Base-by-base conservation (phyloP, 2,888 invertebrate species). In the Choristoneura rosaceana region DNA sequence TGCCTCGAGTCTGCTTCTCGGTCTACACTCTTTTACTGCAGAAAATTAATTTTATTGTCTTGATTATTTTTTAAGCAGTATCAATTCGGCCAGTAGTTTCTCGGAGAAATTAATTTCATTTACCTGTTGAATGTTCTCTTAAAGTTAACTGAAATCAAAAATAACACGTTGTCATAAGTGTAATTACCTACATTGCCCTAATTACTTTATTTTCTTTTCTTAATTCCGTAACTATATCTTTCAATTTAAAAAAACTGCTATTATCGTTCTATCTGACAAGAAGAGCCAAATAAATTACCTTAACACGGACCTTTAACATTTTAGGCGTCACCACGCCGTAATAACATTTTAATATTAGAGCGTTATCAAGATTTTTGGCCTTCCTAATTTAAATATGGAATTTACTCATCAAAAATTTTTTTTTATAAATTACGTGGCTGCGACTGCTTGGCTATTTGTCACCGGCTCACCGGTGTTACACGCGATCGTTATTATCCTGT, bases 321-420 rank as follows among this genome's bases (percentile, higher is more conserved):
- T 33, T 41, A 43, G 65, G 66, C 47, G 67, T 71, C 67, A 71
- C 66, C 66, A 45, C 45, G 45, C 55, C 38, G 55, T 71, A 55
- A 68, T 71, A 67, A 71, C 67, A 45, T 63, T 71, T 71, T 71
- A 71, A 68, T 71, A 62, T 67, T 71, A 50, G 50, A 68, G 47
- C 71, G 62, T 71, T 63, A 68, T 71, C 71, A 71, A 71, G 71
- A 71, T 71, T 68, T 71, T 71, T 59, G 58, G 63, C 64, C 47
- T 63, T 71, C 67, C 67, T 58, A 59, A 71, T 67, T 71, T 67
- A 62, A 71, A 71, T 71, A 43, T 67, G 58, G 71, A 67, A 68
- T 71, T 71, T 71, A 68, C 71, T 71, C 71, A 63, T 71, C 71
- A n/a, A 63, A 71, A 38, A 59, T 71, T 47, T 71, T 63, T 71